Base-by-base conservation (phyloP, 2,888 invertebrate species). In the Melipona beecheii region DNA sequence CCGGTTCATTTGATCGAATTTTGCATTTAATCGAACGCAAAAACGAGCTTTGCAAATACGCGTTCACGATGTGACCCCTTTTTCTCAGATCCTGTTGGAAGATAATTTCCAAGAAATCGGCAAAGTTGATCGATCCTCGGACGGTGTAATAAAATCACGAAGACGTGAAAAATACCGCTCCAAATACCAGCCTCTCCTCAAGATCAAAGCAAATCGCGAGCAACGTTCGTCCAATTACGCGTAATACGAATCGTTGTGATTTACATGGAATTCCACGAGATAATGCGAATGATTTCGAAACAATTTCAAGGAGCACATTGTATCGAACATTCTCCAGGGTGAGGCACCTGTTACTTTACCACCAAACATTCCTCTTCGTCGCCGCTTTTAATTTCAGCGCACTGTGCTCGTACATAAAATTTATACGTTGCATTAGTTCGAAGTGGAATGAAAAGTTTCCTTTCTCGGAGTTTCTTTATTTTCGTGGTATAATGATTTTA, bases 201-300 rank as follows among this genome's bases (percentile, higher is more conserved):
- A 72, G 66, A 75, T 75, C 75, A 56, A 24, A 54, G 65, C 66
- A 19, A 58, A 60, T 43, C 31, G 17, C 43, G 17, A 17, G 11
- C 17, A 64, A 4, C 27, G 64, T 54, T 80, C 74, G 70, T 74
- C 36, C 50, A 65, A 70, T 80, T 80, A 80, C 56, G 27, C 15
- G 68, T 62, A 68, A 81, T 75, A 73, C 68, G 64, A 69, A 77
- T 77, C 82, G 24, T 76, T n/a, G 49, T 68, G 54, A 82, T 84
- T 81, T 73, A 65, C 77, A 69, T 74, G 64, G 58, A 76, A 81
- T 64, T 83, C 75, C 76, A 65, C 19, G 17, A 43, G 76, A 81
- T 82, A 84, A 74, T 64, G 66, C 24, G 58, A 60, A 54, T 15
- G 62, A 21, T 83, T 83, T 82, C 83, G 78, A 75, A 84, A 83